A percentile compares a stretch with the other conserved stretches of the same genome.
Evolutionary conservation across 2,797 vertebrate species (phyloP).

Genomic region (Lacerta bilineata): DNA sequence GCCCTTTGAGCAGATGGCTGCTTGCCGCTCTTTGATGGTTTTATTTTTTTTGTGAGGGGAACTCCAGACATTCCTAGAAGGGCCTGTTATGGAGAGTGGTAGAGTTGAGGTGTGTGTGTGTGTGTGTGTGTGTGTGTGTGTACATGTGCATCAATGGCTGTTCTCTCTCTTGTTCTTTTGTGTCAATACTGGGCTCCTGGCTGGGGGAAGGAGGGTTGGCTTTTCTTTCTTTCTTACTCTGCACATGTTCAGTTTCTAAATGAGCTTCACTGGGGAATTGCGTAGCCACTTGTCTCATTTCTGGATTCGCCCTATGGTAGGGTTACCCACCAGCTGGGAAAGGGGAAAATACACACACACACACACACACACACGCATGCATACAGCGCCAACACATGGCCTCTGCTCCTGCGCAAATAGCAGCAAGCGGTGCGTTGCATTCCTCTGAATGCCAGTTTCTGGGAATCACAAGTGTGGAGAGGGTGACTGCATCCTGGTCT

Average conservation of each 20-base stretch:
- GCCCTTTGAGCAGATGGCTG: constrained; percentile 67
- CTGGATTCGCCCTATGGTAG: not conserved
- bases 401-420: not conserved
- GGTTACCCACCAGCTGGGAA: not conserved
- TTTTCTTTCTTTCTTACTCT: constrained; percentile 22
- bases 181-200: constrained; percentile 48
- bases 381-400: no score
- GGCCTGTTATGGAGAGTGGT: constrained; percentile 24
- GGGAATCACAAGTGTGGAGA: no score
- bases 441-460: no score
- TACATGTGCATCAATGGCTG: not conserved
- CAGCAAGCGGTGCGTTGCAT: no score
- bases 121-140: no score
- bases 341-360: not conserved
- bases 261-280: constrained; percentile 63
- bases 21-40: constrained; percentile 48
- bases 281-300: constrained; percentile 61
- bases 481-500: no score
- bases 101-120: no score
- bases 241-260: constrained; percentile 63
- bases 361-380: not conserved
- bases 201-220: not conserved
- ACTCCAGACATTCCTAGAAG: constrained; percentile 21
- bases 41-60: constrained; percentile 13
- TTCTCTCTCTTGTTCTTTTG: constrained; percentile 32